These are phyloP conservation scores for Anniella stebbinsi DNA, from an alignment of 2,797 vertebrate species.

Conservation along the genomic window DNA sequence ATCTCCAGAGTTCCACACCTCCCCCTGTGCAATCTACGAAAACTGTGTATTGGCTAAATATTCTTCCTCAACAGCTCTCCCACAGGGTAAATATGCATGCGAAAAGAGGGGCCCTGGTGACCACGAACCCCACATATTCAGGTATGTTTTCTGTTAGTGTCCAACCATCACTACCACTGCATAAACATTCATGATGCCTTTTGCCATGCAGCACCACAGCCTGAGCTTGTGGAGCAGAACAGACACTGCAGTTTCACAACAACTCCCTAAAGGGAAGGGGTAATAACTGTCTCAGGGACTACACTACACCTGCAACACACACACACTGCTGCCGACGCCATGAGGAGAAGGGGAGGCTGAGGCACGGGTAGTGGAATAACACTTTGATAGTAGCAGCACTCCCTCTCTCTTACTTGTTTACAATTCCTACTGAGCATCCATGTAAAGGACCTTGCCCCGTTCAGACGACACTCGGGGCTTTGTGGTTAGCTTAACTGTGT, in stretches of 20 bases:
- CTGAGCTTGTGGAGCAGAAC: not conserved
- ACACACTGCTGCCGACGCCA: too few relatives aligned
- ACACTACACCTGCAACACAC: not conserved
- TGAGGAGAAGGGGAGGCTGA: not conserved
- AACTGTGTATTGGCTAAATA: not conserved
- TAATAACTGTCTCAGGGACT: too few relatives aligned
- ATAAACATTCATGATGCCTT: not conserved
- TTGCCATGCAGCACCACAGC: not conserved
- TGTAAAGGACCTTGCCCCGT: too few relatives aligned
- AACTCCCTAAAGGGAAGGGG: too few relatives aligned
- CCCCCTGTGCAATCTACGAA: not conserved
- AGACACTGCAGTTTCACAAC: not conserved
- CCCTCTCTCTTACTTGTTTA: too few relatives aligned
- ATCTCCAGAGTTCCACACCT: not conserved
- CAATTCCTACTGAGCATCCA: too few relatives aligned
- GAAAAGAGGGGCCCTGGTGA: not conserved
- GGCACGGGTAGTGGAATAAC: not conserved
- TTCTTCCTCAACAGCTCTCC: too few relatives aligned
- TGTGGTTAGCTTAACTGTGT: too few relatives aligned
- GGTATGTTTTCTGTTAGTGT: not conserved
- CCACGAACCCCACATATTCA: not conserved
- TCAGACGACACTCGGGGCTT: too few relatives aligned
- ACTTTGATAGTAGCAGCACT: not conserved
- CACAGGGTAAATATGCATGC: not conserved
- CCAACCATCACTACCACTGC: not conserved